phyloP scores from a whole-genome alignment of 2,888 invertebrate species.

The Aspidiotus rigidus region DNA sequence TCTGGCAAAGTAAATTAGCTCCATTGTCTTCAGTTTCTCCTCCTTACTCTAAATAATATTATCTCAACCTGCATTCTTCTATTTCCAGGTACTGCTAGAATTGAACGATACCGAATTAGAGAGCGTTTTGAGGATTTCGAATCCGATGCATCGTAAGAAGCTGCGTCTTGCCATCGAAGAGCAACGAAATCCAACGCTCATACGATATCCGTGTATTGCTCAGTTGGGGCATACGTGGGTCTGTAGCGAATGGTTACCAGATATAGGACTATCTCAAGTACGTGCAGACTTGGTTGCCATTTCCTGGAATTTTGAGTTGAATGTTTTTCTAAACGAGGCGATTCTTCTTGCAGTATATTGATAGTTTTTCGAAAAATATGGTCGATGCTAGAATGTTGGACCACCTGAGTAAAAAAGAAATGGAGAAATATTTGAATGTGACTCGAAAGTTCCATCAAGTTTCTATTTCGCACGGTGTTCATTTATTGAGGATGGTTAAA shows the following conservation, averaged over 20 bases:
- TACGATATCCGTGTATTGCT: conserved; percentile 77
- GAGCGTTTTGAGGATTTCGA: conserved; percentile 78
- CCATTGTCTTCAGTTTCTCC: background rate
- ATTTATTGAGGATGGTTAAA: conserved; percentile 80
- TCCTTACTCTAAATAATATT: background rate
- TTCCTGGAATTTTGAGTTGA: no score
- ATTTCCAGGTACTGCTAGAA: conserved; percentile 71
- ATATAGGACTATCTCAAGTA: conserved; percentile 75
- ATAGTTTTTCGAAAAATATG: conserved; percentile 76
- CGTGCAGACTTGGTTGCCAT: conserved; percentile 21
- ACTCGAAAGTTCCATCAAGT: conserved; percentile 91
- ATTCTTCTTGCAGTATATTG: conserved; percentile 59
- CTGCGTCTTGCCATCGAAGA: conserved; percentile 87
- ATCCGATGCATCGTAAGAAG: conserved; percentile 89
- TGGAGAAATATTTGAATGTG: conserved; percentile 86
- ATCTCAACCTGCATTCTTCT: background rate
- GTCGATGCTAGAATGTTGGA: conserved; percentile 90
- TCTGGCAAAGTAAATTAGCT: conserved; percentile 68
- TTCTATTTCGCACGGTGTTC: conserved; percentile 86
- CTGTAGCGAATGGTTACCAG: conserved; percentile 84
- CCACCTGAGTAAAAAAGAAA: conserved; percentile 83
- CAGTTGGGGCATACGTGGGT: conserved; percentile 89
- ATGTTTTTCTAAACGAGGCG: no score
- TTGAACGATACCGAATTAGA: conserved; percentile 84
- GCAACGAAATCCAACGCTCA: conserved; percentile 73